Evolutionary conservation across 2,888 invertebrate genomes (phyloP).

Genomic region (Coenonympha glycerion): DNA sequence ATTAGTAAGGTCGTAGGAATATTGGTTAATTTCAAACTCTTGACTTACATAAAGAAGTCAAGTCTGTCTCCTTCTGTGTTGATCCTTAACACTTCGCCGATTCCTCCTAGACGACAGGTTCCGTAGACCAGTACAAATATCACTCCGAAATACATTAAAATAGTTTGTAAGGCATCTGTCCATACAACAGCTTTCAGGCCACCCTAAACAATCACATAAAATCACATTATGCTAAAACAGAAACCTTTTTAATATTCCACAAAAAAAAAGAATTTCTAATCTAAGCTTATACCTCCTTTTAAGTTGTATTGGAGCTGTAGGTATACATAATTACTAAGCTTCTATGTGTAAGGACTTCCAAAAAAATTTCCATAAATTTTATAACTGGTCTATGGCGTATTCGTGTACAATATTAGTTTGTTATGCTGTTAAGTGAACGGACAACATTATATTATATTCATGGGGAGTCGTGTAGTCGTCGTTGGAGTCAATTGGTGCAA

Average conservation of each 20-base stretch:
- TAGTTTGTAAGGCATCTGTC: slow-evolving; percentile 86
- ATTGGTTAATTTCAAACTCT: background rate
- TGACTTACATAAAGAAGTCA: slow-evolving; percentile 82
- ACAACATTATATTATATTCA: no score
- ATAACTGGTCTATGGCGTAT: no score
- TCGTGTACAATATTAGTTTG: no score
- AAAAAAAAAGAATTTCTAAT: no score
- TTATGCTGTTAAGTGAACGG: no score
- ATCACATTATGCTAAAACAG: background rate
- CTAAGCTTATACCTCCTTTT: no score
- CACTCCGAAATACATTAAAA: slow-evolving; percentile 83
- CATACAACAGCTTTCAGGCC: slow-evolving; percentile 87
- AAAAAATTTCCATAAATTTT: no score
- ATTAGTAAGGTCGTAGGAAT: background rate
- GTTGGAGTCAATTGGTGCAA: no score
- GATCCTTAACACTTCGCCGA: slow-evolving; percentile 77
- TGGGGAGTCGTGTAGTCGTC: no score
- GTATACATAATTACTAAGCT: background rate
- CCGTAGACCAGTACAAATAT: slow-evolving; percentile 80
- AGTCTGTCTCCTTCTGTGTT: slow-evolving; percentile 78
- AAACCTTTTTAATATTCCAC: no score
- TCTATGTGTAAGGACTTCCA: no score
- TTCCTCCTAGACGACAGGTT: slow-evolving; percentile 79
- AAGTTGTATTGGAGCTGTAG: no score
- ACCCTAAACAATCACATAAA: slow-evolving; percentile 75